Base-by-base conservation (phyloP, 2,113 vertebrate species). In the Serilophus lunatus region DNA sequence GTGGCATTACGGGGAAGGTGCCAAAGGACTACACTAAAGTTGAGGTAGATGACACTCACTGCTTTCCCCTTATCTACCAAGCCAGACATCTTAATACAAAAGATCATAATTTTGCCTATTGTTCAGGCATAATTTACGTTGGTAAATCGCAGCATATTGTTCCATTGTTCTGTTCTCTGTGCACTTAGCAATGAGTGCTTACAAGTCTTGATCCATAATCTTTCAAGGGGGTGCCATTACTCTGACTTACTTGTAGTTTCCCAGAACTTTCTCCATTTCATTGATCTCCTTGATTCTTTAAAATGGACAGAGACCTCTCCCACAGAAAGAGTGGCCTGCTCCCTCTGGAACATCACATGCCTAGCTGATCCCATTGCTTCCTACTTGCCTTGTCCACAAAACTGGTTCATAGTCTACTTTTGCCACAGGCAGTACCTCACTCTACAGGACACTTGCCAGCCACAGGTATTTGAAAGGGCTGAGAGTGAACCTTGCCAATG, bases 351-450 rank as follows among this genome's bases (percentile, higher is more conserved):
- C 33, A 35, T 12, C 50, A 66, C 11, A 42, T 81, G n/a, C 25
- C 1, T 3, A 75, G 13, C 6, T 75, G 28, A 23, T 54, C 13
- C 9, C 23, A 23, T 20, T 33, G 8, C 11, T 60, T 63, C 54
- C 31, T 66, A 35, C 8, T 33, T 36, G 19, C 6, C n/a, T 18
- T 29, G 25, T 53, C 8, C 36, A 49, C 49, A 80, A 77, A 86
- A 65, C 31, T 38, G 12, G 13, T 50, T 53, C 31, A 28, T 9
- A n/a, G 49, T 3, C 19, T 64, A 35, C 20, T 75, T 63, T 47
- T 38, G 11, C 19, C 24, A 51, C 0, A 0, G 15, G 9, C 19
- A 65, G 11, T 57, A 59, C 31, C 7, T 74, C 36, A 25, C 7
- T 51, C 8, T 92, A 50, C 6, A 11, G 57, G 38, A 38, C 20